Base-by-base conservation (phyloP, 2,888 invertebrate genomes). In the Ariolimax columbianus region DNA sequence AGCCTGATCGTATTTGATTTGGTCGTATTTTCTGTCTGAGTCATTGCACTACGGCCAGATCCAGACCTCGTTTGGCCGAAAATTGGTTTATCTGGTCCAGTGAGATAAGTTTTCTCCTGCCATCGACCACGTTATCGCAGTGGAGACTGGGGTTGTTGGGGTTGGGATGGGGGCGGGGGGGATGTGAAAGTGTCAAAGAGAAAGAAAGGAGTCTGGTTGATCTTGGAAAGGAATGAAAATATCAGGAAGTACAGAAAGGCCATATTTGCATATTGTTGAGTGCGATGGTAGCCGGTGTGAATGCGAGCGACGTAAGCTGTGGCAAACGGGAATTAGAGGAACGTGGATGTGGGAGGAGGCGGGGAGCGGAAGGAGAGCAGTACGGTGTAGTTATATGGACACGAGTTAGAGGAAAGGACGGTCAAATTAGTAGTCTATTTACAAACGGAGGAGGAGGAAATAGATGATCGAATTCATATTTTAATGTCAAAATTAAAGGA, bases 31-130 rank as follows among this genome's bases (percentile, higher is more conserved):
- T 72, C 23, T 40, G 38, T 43, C 23, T n/a, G 14, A 73, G 30
- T 14, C 11, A 14, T n/a, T 9, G 9, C 73, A 17, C 43, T 43
- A 23, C n/a, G 19, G 43, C 73, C 11, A 73, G 30, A 43, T n/a
- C 17, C 73, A 73, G 43, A 73, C n/a, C n/a, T 73, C n/a, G 73
- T 73, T 73, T 73, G 73, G 43, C n/a, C n/a, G 73, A 14, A 43
- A 11, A 73, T 73, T 40, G 40, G 40, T 73, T 40, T 73, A 73
- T 73, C 73, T 43, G 73, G 73, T 47, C 40, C 14, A 47, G 43
- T 2, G n/a, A 43, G 11, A 43, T 30, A 73, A 17, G 43, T n/a
- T 47, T n/a, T 43, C n/a, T 11, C 11, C 40, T 43, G 23, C 43
- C 14, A 43, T 30, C 23, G 38, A 38, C 36, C 23, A 19, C 11